Evolutionary conservation across 2,797 vertebrate species (phyloP).

Genomic region (Anguilla megastoma): DNA sequence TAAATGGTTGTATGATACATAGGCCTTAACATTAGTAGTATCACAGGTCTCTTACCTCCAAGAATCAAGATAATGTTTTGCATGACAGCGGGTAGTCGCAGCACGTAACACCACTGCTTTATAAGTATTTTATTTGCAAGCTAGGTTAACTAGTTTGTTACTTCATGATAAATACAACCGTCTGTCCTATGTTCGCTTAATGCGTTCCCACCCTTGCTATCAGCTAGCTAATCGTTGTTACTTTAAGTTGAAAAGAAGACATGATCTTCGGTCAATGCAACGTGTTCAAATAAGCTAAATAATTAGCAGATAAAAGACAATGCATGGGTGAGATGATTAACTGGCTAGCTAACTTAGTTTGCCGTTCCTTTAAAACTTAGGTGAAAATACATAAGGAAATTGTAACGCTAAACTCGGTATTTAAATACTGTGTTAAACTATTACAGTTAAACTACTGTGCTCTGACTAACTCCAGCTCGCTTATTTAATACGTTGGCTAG

Average conservation of each 20-base stretch:
- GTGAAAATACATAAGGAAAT: neutral
- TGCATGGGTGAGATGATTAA: neutral
- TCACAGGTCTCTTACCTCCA: neutral
- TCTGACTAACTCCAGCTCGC: neutral
- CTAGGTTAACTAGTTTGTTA: neutral
- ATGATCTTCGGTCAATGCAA: neutral
- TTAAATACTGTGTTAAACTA: no score
- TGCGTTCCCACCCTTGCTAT: neutral
- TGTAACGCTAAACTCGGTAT: neutral
- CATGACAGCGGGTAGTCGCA: neutral
- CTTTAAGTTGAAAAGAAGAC: neutral
- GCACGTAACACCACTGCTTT: neutral
- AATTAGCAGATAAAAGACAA: neutral
- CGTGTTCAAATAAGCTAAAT: neutral
- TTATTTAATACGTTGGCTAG: neutral
- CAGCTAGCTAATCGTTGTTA: neutral
- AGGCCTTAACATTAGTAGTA: neutral
- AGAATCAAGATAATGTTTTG: neutral
- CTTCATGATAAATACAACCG: neutral
- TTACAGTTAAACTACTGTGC: no score
- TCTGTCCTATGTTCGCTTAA: neutral
- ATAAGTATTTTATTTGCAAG: neutral
- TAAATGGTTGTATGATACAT: neutral
- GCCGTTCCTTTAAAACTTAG: neutral
- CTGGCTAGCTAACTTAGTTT: no score